Percentiles rank a stretch among this genome's conserved stretches.
These are phyloP conservation scores for Lithophane leautieri DNA, from an alignment of 2,888 invertebrate genomes.

Conservation along the genomic window DNA sequence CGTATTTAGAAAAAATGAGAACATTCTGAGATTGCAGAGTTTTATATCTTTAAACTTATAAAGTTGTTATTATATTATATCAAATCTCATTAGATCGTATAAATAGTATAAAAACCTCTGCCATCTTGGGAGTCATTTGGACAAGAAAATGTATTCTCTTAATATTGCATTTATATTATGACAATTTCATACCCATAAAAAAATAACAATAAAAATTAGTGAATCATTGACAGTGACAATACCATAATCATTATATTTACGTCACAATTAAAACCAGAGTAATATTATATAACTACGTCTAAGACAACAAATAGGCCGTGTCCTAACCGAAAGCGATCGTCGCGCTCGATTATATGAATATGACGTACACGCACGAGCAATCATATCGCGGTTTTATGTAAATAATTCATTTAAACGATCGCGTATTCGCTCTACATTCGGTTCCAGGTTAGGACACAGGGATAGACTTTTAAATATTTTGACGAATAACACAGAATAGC, in stretches of 20 bases:
- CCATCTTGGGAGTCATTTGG: conserved; percentile 37
- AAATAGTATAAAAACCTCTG: conserved; percentile 49
- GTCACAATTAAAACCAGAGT: conserved; percentile 3
- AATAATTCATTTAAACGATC: background rate
- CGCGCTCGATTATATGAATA: background rate
- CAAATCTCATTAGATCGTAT: conserved; percentile 63
- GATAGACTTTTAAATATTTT: background rate
- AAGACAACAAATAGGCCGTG: background rate
- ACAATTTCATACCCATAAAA: conserved; percentile 41
- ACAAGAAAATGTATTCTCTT: conserved; percentile 35
- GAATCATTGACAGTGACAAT: conserved; percentile 40
- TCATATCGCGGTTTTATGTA: background rate
- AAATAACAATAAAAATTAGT: conserved; percentile 39
- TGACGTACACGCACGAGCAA: background rate
- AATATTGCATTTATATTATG: conserved; percentile 64
- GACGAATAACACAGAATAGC: background rate
- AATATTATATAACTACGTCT: conserved; percentile 2
- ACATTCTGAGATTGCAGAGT: conserved; percentile 52
- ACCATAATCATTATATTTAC: conserved; percentile 5
- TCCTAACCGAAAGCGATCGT: background rate
- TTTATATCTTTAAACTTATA: conserved; percentile 47
- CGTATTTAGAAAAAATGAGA: conserved; percentile 40
- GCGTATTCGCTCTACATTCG: background rate
- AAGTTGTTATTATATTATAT: conserved; percentile 65
- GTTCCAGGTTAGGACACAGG: background rate